phyloP scores from a whole-genome alignment of 2,113 vertebrate species.

The Poicephalus gulielmi region DNA sequence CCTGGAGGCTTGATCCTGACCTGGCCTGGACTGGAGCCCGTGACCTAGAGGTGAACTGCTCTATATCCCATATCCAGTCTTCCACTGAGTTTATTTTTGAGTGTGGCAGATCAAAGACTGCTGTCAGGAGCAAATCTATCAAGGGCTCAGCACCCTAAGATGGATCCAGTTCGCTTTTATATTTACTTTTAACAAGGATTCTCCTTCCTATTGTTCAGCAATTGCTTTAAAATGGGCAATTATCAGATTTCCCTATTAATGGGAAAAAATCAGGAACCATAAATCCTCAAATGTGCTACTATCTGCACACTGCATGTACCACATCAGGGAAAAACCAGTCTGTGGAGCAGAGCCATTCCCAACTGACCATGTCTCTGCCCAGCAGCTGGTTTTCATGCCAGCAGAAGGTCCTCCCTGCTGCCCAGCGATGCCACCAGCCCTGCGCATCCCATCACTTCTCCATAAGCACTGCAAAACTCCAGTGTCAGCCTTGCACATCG shows the following conservation, averaged over 20 bases:
- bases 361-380: neutral
- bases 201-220: constrained; percentile 8
- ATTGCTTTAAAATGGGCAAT: constrained; percentile 14
- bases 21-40: neutral
- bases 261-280: neutral
- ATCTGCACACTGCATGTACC: neutral
- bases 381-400: neutral
- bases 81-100: constrained; percentile 49
- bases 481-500: fast-evolving
- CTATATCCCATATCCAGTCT: constrained; percentile 17
- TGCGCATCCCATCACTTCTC: neutral
- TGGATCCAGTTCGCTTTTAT: neutral
- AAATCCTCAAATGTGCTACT: neutral
- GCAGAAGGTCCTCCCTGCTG: neutral
- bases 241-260: constrained; percentile 27
- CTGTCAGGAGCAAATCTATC: constrained; percentile 37
- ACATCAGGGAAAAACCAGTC: neutral
- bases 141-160: constrained; percentile 30
- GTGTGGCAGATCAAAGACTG: constrained; percentile 49
- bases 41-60: constrained; percentile 39
- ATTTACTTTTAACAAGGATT: constrained; percentile 7
- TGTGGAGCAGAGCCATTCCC: neutral
- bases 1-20: neutral
- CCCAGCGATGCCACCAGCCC: neutral
- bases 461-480: neutral